These are phyloP conservation scores for Drosophila subpulchrella DNA, from an alignment of 1,140 invertebrate species.

Conservation along the genomic window DNA sequence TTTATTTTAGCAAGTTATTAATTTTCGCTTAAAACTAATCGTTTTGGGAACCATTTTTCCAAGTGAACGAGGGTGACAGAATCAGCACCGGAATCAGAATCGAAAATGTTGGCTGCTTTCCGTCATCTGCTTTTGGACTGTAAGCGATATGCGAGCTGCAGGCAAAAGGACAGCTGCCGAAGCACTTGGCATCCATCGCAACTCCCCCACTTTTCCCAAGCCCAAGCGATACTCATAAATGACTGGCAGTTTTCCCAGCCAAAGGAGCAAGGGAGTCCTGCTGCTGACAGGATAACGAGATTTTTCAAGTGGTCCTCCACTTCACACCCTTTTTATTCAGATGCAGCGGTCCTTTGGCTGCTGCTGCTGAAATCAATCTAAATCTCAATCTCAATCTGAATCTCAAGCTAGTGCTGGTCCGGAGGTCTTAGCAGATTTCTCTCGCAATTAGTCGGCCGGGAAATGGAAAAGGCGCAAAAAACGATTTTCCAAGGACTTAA, in stretches of 20 bases:
- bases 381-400: conserved; percentile 12
- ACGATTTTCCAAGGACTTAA: conserved; percentile 76
- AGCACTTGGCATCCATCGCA: conserved; percentile 21
- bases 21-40: too few relatives aligned
- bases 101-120: conserved; percentile 27
- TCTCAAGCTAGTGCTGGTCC: conserved; percentile 22
- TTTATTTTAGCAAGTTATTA: background rate
- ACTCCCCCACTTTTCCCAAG: background rate
- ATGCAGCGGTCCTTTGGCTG: conserved; percentile 11
- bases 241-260: conserved; percentile 68
- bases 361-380: conserved; percentile 20
- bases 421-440: conserved; percentile 69
- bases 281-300: conserved; percentile 83
- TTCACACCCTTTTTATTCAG: conserved; percentile 64
- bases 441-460: conserved; percentile 75
- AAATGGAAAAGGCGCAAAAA: conserved; percentile 50
- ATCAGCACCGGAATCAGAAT: conserved; percentile 17
- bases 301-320: conserved; percentile 74
- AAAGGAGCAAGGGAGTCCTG: conserved; percentile 43
- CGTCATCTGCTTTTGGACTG: conserved; percentile 49
- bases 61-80: conserved; percentile 21
- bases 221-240: conserved; percentile 24
- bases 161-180: conserved; percentile 59
- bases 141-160: conserved; percentile 60
- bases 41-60: conserved; percentile 15